Percentiles rank a stretch among this genome's conserved stretches.
These are phyloP conservation scores for Cacoxenus indagator DNA, from an alignment of 2,888 invertebrate species.

Conservation along the genomic window DNA sequence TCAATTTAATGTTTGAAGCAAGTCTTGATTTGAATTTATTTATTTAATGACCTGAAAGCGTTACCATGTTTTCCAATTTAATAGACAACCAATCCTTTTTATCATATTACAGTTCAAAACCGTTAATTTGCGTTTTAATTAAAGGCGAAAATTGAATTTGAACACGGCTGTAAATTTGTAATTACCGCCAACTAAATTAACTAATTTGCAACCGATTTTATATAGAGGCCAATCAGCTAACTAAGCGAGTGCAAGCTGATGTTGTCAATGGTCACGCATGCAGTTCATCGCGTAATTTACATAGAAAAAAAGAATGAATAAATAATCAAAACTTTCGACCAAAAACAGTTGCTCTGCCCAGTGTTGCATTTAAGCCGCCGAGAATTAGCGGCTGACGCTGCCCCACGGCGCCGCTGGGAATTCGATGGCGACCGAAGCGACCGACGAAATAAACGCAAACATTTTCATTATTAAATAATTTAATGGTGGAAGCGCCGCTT, in stretches of 20 bases:
- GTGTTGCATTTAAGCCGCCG: conserved; percentile 3
- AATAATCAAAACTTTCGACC: too few relatives aligned
- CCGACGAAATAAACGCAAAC: not conserved
- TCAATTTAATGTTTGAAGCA: too few relatives aligned
- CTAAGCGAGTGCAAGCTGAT: conserved; percentile 26
- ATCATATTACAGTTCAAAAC: too few relatives aligned
- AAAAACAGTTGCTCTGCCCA: not conserved
- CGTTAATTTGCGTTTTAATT: conserved; percentile 34
- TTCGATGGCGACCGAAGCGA: not conserved
- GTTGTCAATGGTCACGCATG: not conserved
- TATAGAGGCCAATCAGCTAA: conserved; percentile 40
- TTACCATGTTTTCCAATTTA: too few relatives aligned
- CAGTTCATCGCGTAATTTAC: not conserved
- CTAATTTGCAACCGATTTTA: conserved; percentile 39
- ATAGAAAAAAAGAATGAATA: not conserved
- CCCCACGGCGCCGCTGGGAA: not conserved
- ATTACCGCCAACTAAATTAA: conserved; percentile 41
- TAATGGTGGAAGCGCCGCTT: not conserved
- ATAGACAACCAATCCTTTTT: too few relatives aligned
- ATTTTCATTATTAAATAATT: conserved; percentile 4
- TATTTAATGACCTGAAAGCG: too few relatives aligned
- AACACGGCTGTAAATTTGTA: too few relatives aligned
- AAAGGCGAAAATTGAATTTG: conserved; percentile 47
- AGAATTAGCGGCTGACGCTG: not conserved
- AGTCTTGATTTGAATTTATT: too few relatives aligned